phyloP scores from a whole-genome alignment of 1,140 invertebrate genomes.

The Thereuonema tuberculata region DNA sequence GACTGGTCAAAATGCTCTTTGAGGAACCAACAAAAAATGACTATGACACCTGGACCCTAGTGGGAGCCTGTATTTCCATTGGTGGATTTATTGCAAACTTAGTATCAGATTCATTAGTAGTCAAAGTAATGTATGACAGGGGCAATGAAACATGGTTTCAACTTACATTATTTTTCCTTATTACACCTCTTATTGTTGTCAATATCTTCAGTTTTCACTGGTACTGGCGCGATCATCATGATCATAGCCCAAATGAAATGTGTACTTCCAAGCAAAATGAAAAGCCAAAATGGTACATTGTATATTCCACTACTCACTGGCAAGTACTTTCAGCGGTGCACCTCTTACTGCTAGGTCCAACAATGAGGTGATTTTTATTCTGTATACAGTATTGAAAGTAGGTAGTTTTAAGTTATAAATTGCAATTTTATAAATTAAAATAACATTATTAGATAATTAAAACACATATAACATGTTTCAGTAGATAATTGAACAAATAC shows the following conservation, averaged over 20 bases:
- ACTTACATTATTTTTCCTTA: conserved; percentile 18
- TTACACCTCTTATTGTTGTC: conserved; percentile 17
- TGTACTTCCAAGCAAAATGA: no score
- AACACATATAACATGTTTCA: no score
- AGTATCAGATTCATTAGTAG: conserved; percentile 15
- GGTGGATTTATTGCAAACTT: conserved; percentile 14
- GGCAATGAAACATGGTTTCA: conserved; percentile 14
- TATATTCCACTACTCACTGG: no score
- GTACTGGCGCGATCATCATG: conserved; percentile 17
- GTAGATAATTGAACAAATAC: no score
- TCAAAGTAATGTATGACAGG: conserved; percentile 19
- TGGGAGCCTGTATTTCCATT: conserved; percentile 16
- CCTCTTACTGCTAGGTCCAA: no score
- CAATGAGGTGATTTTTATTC: no score
- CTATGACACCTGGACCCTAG: conserved; percentile 12
- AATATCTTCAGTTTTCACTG: conserved; percentile 22
- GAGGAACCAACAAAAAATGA: conserved; percentile 7
- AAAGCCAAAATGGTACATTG: no score
- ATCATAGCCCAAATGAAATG: conserved; percentile 4
- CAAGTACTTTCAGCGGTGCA: no score
- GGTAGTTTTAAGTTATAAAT: no score
- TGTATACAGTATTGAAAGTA: no score
- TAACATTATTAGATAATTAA: no score
- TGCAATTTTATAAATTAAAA: no score
- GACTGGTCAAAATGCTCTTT: not conserved